Evolutionary conservation across 2,888 invertebrate species (phyloP).

Genomic region (Scaptomyza flava): DNA sequence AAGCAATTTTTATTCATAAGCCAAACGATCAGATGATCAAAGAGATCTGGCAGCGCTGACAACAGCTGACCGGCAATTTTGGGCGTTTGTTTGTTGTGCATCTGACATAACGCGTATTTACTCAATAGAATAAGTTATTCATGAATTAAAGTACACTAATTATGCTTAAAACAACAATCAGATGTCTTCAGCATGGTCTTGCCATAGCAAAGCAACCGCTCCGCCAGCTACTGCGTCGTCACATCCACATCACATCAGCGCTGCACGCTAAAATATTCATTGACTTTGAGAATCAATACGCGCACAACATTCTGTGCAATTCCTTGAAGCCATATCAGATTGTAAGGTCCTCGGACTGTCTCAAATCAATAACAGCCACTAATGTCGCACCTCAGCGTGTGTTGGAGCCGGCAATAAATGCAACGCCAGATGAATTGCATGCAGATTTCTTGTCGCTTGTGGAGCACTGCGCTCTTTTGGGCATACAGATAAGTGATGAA

Average conservation of each 20-base stretch:
- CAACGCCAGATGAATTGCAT: conserved; percentile 51
- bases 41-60: conserved; percentile 32
- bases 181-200: conserved; percentile 35
- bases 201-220: conserved; percentile 11
- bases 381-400: conserved; percentile 25
- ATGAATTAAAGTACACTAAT: conserved; percentile 25
- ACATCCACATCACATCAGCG: conserved; percentile 31
- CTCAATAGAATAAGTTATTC: neutral
- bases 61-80: conserved; percentile 27
- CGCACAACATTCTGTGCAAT: conserved; percentile 76
- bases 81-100: conserved; percentile 13
- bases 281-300: conserved; percentile 81
- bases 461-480: conserved; percentile 63
- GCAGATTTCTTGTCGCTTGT: conserved; percentile 64
- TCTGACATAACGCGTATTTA: conserved; percentile 34
- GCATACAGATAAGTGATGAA: conserved; percentile 67
- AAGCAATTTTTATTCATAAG: no score
- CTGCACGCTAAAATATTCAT: conserved; percentile 66
- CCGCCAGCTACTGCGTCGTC: conserved; percentile 25
- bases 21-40: neutral
- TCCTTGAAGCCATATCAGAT: conserved; percentile 78
- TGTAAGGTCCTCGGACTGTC: conserved; percentile 34
- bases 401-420: conserved; percentile 25
- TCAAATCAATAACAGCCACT: neutral
- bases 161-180: conserved; percentile 37